Percentiles rank a stretch among this genome's conserved stretches.
These are phyloP conservation scores for Natator depressus DNA, from an alignment of 2,113 vertebrate species.

Conservation along the genomic window DNA sequence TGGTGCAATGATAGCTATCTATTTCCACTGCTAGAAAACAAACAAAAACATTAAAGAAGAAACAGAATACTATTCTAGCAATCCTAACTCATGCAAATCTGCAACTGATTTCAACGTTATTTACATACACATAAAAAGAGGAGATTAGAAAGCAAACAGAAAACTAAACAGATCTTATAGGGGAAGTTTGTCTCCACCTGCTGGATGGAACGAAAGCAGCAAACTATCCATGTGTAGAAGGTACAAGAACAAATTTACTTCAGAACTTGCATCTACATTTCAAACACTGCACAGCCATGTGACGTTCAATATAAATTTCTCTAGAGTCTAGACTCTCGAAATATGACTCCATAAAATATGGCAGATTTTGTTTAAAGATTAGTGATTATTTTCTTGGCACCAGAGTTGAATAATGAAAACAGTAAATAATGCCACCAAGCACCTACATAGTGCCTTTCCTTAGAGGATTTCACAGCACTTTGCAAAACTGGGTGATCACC, in stretches of 20 bases:
- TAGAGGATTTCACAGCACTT: no score
- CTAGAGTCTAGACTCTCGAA: background rate
- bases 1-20: background rate
- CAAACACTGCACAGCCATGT: background rate
- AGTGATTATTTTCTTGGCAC: background rate
- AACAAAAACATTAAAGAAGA: background rate
- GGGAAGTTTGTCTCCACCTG: background rate
- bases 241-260: background rate
- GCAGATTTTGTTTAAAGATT: background rate
- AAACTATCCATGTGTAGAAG: background rate
- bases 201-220: background rate
- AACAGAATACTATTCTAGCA: background rate
- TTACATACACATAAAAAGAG: constrained; percentile 15
- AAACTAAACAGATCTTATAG: background rate
- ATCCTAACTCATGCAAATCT: constrained; percentile 13
- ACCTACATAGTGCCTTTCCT: background rate
- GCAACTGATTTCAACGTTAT: background rate
- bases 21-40: background rate
- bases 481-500: background rate
- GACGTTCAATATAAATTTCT: background rate
- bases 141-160: background rate
- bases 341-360: background rate
- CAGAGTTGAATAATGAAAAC: background rate
- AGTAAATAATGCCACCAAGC: background rate
- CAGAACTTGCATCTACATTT: background rate